phyloP scores from a whole-genome alignment of 2,888 invertebrate genomes.

The Philereme transversata region DNA sequence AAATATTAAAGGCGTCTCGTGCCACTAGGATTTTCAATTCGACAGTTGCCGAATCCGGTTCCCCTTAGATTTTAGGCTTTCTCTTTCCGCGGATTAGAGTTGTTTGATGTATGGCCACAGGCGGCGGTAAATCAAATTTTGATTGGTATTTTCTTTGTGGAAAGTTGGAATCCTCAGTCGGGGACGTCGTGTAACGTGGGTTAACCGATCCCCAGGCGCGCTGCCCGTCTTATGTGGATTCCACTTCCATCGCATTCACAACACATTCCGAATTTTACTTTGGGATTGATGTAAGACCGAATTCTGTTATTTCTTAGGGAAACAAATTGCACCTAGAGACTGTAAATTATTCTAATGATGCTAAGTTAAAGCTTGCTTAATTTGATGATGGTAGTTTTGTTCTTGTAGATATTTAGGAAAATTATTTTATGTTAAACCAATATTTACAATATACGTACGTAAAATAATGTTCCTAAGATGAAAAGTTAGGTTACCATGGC shows the following conservation, averaged over 20 bases:
- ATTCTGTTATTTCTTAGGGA: constrained; percentile 22
- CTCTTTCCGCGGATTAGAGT: constrained; percentile 77
- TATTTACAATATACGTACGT: too few relatives aligned
- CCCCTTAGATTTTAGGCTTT: constrained; percentile 78
- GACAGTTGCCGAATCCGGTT: constrained; percentile 60
- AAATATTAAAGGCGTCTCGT: constrained; percentile 75
- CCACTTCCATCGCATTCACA: constrained; percentile 37
- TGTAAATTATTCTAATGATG: background rate
- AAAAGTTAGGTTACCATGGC: too few relatives aligned
- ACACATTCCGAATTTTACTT: constrained; percentile 59
- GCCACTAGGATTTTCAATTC: constrained; percentile 78
- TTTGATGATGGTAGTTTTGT: too few relatives aligned
- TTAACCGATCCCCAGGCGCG: constrained; percentile 79
- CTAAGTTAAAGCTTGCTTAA: too few relatives aligned
- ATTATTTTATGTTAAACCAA: too few relatives aligned
- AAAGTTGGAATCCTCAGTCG: constrained; percentile 73
- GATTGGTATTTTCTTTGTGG: constrained; percentile 83
- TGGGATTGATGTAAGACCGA: constrained; percentile 53
- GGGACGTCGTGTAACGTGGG: constrained; percentile 73
- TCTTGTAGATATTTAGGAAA: too few relatives aligned
- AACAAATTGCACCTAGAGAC: background rate
- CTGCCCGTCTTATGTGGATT: constrained; percentile 66
- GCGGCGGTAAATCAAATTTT: constrained; percentile 84
- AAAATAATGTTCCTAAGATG: too few relatives aligned
- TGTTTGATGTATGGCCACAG: constrained; percentile 80